Evolutionary conservation across 2,888 invertebrate species (phyloP).

Genomic region (Venusia cambrica): DNA sequence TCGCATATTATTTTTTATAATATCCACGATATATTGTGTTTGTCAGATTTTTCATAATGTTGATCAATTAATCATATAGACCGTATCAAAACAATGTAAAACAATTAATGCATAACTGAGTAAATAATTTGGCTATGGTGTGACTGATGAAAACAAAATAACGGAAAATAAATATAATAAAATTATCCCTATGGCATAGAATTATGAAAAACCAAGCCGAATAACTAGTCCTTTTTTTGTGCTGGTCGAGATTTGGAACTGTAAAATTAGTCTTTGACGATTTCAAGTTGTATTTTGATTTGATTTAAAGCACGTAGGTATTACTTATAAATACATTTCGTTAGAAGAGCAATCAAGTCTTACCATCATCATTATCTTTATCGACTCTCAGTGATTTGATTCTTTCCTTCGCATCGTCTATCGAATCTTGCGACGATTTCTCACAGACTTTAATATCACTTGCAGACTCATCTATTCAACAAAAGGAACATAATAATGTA

Average conservation of each 20-base stretch:
- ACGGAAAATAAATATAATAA: constrained; percentile 23
- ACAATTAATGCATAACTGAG: constrained; percentile 25
- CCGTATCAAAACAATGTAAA: neutral
- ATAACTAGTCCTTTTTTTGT: no score
- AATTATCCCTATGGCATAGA: no score
- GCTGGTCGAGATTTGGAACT: no score
- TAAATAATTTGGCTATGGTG: constrained; percentile 44
- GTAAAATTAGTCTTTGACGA: no score
- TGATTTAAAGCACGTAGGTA: no score
- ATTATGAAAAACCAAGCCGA: no score
- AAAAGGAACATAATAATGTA: constrained; percentile 30
- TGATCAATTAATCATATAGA: neutral
- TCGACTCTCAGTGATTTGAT: constrained; percentile 74
- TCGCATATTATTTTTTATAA: no score
- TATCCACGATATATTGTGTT: no score
- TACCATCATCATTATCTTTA: constrained; percentile 74
- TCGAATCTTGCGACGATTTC: constrained; percentile 62
- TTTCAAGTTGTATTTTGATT: no score
- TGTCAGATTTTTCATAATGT: no score
- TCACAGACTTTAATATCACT: constrained; percentile 55
- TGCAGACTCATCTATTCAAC: constrained; percentile 49
- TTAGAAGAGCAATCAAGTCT: constrained; percentile 37
- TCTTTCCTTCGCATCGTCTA: constrained; percentile 69
- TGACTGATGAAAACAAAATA: constrained; percentile 28
- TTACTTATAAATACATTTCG: no score